phyloP scores from a whole-genome alignment of 2,113 vertebrate species.

The Parus major region DNA sequence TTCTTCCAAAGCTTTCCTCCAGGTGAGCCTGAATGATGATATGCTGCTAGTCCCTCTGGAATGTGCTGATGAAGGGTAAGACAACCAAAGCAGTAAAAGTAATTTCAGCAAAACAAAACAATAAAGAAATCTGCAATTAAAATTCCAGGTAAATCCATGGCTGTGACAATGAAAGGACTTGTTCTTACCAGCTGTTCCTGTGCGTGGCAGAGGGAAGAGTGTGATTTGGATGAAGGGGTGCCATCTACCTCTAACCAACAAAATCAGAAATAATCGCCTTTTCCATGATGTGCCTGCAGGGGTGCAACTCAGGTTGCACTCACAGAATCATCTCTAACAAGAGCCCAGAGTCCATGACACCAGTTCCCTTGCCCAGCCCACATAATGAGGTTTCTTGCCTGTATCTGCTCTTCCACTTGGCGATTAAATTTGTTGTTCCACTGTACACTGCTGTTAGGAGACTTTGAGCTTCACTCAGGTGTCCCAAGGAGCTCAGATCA shows the following conservation, averaged over 20 bases:
- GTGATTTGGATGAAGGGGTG: background rate
- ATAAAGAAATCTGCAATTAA: background rate
- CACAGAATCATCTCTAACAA: background rate
- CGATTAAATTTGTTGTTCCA: background rate
- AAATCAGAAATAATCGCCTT: background rate
- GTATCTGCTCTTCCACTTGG: background rate
- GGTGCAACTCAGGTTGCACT: fast-evolving
- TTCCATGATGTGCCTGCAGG: background rate
- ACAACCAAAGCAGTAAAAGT: background rate
- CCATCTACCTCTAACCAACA: background rate
- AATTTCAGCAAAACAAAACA: background rate
- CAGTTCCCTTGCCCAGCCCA: background rate
- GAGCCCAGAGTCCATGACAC: background rate
- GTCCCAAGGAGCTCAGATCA: fast-evolving
- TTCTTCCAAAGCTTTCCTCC: conserved; percentile 2
- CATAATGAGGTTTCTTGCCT: background rate
- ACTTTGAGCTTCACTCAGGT: background rate
- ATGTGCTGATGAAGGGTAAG: background rate
- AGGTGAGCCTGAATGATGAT: background rate
- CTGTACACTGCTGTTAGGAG: fast-evolving
- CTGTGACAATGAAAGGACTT: background rate
- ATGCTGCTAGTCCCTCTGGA: background rate
- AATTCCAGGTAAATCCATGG: background rate
- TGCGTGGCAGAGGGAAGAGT: background rate
- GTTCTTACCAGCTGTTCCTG: background rate